These are phyloP conservation scores for Podarcis raffonei DNA, from an alignment of 2,113 vertebrate genomes.

Conservation along the genomic window DNA sequence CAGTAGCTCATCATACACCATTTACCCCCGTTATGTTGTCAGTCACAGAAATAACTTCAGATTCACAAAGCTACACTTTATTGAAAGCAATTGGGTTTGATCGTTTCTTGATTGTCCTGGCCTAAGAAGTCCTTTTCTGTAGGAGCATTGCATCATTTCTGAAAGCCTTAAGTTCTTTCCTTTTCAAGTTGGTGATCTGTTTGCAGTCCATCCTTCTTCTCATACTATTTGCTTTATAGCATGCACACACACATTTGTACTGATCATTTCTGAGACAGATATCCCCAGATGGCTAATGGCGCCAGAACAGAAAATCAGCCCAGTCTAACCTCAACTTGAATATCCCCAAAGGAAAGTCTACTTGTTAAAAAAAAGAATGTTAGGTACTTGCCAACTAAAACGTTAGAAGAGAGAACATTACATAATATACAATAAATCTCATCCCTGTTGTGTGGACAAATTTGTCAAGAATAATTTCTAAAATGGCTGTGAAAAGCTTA, in stretches of 20 bases:
- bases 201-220: slow-evolving; percentile 4
- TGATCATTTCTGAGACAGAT: slow-evolving; percentile 26
- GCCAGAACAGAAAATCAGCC: neutral
- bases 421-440: neutral
- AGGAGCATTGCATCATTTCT: neutral
- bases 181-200: neutral
- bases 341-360: neutral
- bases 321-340: neutral
- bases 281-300: slow-evolving; percentile 18
- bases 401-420: neutral
- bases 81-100: slow-evolving; percentile 16
- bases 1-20: neutral
- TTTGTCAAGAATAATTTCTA: slow-evolving; percentile 7
- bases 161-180: slow-evolving; percentile 5
- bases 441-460: neutral
- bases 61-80: slow-evolving; percentile 15
- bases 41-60: slow-evolving; percentile 24
- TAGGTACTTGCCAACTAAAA: neutral
- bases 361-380: slow-evolving; percentile 1
- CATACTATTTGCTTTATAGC: neutral
- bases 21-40: neutral
- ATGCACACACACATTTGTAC: neutral
- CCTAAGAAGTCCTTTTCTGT: neutral
- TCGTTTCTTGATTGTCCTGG: slow-evolving; percentile 15
- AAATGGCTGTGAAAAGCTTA: neutral